phyloP scores from a whole-genome alignment of 2,113 vertebrate genomes.

The Chinchilla lanigera region DNA sequence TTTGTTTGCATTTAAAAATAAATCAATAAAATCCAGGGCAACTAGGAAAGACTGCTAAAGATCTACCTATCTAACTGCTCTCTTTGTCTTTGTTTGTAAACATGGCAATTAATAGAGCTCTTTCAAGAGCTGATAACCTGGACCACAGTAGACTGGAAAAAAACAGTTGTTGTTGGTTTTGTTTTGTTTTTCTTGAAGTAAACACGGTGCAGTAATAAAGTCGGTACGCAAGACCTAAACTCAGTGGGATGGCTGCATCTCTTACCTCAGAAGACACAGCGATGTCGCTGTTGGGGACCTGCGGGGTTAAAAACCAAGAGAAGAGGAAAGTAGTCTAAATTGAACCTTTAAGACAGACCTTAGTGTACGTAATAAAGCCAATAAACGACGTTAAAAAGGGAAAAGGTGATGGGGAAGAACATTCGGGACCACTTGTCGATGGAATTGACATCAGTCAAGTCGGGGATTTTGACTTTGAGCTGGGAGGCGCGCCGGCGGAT shows the following conservation, averaged over 20 bases:
- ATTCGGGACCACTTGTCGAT: slow-evolving; percentile 99
- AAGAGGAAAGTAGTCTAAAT: slow-evolving; percentile 76
- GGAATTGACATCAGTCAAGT: slow-evolving; percentile 96
- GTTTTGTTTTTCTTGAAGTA: slow-evolving; percentile 64
- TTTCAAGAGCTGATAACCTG: slow-evolving; percentile 70
- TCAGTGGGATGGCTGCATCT: slow-evolving; percentile 76
- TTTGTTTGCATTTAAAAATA: slow-evolving; percentile 59
- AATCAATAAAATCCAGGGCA: not conserved
- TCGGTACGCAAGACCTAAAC: slow-evolving; percentile 73
- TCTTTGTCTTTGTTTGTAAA: slow-evolving; percentile 67
- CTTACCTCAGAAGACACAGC: slow-evolving; percentile 82
- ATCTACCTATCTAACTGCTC: slow-evolving; percentile 44
- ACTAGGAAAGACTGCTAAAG: slow-evolving; percentile 56
- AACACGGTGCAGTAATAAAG: slow-evolving; percentile 71
- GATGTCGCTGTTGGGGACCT: slow-evolving; percentile 79
- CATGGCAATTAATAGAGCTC: slow-evolving; percentile 64
- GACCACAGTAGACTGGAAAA: slow-evolving; percentile 67
- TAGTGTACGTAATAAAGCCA: slow-evolving; percentile 98
- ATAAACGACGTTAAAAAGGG: slow-evolving; percentile 97
- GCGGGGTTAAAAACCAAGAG: slow-evolving; percentile 79
- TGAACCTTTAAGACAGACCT: slow-evolving; percentile 70
- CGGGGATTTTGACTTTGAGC: slow-evolving; percentile 96
- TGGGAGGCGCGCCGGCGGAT: slow-evolving; percentile 93
- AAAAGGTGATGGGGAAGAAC: slow-evolving; percentile 94
- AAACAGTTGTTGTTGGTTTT: not conserved